Conservation (phyloP, 2,113 vertebrate species). For the Conger conger region DNA sequence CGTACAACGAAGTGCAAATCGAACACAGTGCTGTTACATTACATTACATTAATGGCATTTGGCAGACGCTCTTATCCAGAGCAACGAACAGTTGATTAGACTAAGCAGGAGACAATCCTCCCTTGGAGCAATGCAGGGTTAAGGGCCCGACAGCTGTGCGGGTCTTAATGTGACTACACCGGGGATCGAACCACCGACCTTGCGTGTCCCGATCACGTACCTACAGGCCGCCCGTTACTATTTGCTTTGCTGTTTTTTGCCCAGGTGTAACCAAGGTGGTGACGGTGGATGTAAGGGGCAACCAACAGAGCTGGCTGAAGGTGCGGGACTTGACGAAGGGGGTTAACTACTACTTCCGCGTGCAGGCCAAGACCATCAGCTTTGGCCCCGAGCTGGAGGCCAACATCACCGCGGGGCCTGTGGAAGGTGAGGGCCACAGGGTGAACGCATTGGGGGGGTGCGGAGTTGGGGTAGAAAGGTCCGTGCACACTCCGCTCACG, state of each 20-base stretch:
- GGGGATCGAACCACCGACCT: no score
- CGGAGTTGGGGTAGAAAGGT: not conserved
- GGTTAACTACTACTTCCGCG: conserved; percentile 81
- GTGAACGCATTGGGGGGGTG: not conserved
- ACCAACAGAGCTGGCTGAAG: conserved; percentile 90
- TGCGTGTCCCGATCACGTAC: no score
- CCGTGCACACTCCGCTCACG: not conserved
- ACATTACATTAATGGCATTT: no score
- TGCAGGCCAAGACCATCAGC: conserved; percentile 86
- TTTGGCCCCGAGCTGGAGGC: conserved; percentile 82
- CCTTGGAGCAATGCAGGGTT: no score
- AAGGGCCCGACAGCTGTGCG: no score
- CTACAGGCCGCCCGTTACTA: no score
- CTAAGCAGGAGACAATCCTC: no score
- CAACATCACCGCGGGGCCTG: conserved; percentile 86
- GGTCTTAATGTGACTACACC: no score
- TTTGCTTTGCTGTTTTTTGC: conserved; percentile 15
- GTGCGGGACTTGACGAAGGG: conserved; percentile 87
- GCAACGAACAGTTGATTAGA: no score
- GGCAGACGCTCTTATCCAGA: no score
- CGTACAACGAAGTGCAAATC: no score
- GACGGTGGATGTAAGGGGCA: conserved; percentile 88
- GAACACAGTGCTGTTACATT: no score
- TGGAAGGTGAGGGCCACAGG: conserved; percentile 73
- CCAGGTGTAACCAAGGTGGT: conserved; percentile 92